phyloP scores from a whole-genome alignment of 2,888 invertebrate genomes.

The Rambutsinella grinnellia region DNA sequence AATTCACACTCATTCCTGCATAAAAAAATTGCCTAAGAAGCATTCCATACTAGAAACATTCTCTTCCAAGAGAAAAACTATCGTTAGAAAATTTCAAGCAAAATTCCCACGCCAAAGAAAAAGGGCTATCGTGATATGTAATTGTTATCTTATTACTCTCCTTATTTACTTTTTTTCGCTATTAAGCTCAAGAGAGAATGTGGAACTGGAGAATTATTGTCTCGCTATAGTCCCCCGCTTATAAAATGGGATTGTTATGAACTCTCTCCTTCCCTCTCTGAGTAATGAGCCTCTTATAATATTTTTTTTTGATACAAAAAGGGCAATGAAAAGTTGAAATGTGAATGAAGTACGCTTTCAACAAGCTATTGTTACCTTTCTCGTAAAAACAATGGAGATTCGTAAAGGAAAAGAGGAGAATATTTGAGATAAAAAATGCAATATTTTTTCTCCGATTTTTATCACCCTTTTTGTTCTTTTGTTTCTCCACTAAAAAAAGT shows the following conservation, averaged over 20 bases:
- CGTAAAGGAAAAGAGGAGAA: too few relatives aligned
- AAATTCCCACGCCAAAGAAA: background rate
- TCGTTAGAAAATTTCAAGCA: background rate
- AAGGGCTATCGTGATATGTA: conserved; percentile 33
- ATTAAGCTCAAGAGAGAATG: background rate
- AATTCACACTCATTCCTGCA: background rate
- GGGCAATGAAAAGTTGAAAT: too few relatives aligned
- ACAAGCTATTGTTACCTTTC: too few relatives aligned
- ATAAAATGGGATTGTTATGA: conserved; percentile 4
- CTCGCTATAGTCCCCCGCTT: background rate
- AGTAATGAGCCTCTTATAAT: background rate
- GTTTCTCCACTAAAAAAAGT: too few relatives aligned
- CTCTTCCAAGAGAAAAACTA: background rate
- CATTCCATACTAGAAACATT: background rate
- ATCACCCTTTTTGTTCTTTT: too few relatives aligned
- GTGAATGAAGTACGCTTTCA: too few relatives aligned
- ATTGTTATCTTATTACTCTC: conserved; percentile 45
- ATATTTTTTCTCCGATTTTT: too few relatives aligned
- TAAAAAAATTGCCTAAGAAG: background rate
- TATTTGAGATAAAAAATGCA: too few relatives aligned
- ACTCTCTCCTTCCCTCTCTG: background rate
- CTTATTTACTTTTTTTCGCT: conserved; percentile 1
- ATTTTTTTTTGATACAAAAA: background rate
- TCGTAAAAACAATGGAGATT: too few relatives aligned
- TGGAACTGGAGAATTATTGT: too few relatives aligned